Conservation (phyloP, 1,140 invertebrate species). For the Teleogryllus occipitalis region DNA sequence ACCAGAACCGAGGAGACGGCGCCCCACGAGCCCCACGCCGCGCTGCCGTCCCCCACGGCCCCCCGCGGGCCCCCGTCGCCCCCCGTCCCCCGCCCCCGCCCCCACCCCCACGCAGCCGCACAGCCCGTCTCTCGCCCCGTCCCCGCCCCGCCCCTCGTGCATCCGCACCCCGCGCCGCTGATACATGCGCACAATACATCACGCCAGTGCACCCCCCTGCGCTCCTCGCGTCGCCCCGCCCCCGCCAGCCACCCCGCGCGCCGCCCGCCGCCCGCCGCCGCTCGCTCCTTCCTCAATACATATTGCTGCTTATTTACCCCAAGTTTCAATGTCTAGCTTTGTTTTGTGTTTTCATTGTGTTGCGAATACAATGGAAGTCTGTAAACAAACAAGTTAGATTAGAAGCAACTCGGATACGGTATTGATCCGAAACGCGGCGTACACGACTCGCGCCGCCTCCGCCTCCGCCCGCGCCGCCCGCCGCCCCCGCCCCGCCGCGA, state of each 20-base stretch:
- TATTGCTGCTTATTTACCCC: slow-evolving; percentile 14
- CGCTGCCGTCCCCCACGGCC: not conserved
- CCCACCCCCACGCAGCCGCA: no score
- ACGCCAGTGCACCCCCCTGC: not conserved
- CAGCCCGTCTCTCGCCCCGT: not conserved
- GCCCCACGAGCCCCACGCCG: not conserved
- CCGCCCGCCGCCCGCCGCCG: not conserved
- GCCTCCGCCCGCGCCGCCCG: no score
- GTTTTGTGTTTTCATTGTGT: slow-evolving; percentile 18
- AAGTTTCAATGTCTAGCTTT: slow-evolving; percentile 16
- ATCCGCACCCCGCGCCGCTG: not conserved
- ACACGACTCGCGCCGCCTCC: not conserved
- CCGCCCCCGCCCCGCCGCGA: not conserved
- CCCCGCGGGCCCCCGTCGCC: not conserved
- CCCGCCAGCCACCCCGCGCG: not conserved
- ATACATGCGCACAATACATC: slow-evolving; percentile 14
- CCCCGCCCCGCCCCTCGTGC: not conserved
- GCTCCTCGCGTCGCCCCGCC: not conserved
- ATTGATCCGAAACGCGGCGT: slow-evolving; percentile 15
- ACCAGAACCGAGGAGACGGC: not conserved
- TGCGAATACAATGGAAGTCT: not conserved
- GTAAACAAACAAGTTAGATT: slow-evolving; percentile 19
- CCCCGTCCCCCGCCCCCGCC: no score
- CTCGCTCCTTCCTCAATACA: slow-evolving; percentile 7
- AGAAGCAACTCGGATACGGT: slow-evolving; percentile 16